Conservation (phyloP, 2,797 vertebrate species). For the Simalia tracyae region DNA sequence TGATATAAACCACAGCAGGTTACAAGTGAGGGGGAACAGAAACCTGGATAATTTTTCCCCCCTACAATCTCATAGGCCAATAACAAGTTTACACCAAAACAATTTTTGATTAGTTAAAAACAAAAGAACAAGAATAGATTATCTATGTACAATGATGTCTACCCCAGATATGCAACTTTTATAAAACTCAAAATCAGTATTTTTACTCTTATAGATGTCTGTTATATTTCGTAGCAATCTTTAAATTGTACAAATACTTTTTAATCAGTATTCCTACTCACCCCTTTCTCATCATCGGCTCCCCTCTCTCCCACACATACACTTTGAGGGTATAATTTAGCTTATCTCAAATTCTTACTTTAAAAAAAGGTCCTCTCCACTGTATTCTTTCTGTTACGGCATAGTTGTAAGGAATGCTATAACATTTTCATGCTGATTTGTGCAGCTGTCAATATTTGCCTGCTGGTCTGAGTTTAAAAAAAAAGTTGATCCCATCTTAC, state of each 20-base stretch:
- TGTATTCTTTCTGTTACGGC: not conserved
- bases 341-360: not conserved
- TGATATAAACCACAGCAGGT: not conserved
- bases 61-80: not conserved
- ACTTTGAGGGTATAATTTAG: not conserved
- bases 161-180: not conserved
- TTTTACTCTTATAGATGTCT: not conserved
- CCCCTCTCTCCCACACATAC: not conserved
- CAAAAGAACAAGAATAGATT: not conserved
- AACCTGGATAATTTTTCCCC: not conserved
- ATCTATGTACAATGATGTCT: not conserved
- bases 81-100: not conserved
- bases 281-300: not conserved
- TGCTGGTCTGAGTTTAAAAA: not conserved
- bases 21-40: fast-evolving
- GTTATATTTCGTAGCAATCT: not conserved
- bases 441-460: not conserved
- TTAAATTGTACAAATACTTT: not conserved
- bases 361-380: not conserved
- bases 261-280: not conserved
- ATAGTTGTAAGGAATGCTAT: not conserved
- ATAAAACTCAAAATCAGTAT: not conserved
- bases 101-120: not conserved
- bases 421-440: not conserved
- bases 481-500: not conserved